A percentile compares a stretch with the other conserved stretches of the same genome.
Evolutionary conservation across 37 sponge, comb jelly and placozoan species (phyloP).

Genomic region (Ianthella basta): DNA sequence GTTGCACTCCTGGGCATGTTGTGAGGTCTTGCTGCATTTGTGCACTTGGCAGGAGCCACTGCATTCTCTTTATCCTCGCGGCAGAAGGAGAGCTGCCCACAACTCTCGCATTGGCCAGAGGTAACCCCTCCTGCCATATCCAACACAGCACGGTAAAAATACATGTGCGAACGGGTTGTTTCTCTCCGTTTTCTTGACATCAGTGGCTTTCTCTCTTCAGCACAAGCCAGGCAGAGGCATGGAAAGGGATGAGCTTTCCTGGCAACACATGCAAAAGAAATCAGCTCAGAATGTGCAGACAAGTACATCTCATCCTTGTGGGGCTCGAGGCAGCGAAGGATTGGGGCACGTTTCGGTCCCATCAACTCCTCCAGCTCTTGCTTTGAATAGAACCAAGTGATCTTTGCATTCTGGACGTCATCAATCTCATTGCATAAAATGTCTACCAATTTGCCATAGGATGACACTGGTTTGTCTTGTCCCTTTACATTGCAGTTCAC

Average conservation of each 20-base stretch:
- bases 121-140: not conserved
- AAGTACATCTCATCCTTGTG: not conserved
- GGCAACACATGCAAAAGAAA: not conserved
- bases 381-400: slow-evolving; percentile 16
- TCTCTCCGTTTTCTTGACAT: not conserved
- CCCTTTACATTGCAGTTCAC: too few relatives aligned
- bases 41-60: not conserved
- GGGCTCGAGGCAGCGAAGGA: not conserved
- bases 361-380: not conserved
- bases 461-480: too few relatives aligned
- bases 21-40: not conserved
- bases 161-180: not conserved
- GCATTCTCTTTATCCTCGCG: not conserved
- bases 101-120: not conserved
- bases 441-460: too few relatives aligned
- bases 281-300: not conserved
- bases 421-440: not conserved
- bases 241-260: not conserved
- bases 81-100: not conserved
- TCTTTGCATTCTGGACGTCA: not conserved
- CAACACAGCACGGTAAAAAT: not conserved
- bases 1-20: too few relatives aligned
- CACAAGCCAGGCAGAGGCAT: not conserved
- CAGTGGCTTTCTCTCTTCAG: not conserved
- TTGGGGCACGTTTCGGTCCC: not conserved